Percentiles rank a stretch among this genome's conserved stretches.
Evolutionary conservation across 2,888 invertebrate genomes (phyloP).

Genomic region (Patella ulyssiponensis): DNA sequence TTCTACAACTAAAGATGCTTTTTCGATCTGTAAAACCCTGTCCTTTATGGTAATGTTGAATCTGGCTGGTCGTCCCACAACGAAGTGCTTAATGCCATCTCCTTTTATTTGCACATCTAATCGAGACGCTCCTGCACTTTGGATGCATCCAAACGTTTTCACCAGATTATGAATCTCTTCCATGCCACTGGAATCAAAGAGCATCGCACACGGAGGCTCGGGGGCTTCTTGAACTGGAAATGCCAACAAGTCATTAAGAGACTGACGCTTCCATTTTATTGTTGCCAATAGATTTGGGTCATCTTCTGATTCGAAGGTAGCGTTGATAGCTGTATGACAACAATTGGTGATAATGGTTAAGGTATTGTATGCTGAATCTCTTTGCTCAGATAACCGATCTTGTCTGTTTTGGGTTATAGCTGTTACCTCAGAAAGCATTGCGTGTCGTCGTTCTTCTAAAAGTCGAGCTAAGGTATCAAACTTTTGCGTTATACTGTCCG

Average conservation of each 20-base stretch:
- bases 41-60: slow-evolving; percentile 71
- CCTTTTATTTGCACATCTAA: slow-evolving; percentile 72
- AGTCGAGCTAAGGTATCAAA: slow-evolving; percentile 68
- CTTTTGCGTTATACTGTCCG: slow-evolving; percentile 63
- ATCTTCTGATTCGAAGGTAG: too few relatives aligned
- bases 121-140: slow-evolving; percentile 71
- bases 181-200: slow-evolving; percentile 67
- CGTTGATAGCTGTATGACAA: slow-evolving; percentile 57
- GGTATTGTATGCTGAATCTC: slow-evolving; percentile 69
- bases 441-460: slow-evolving; percentile 66
- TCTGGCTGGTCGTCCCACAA: slow-evolving; percentile 64
- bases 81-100: slow-evolving; percentile 70
- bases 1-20: slow-evolving; percentile 63
- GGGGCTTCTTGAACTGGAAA: too few relatives aligned
- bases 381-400: slow-evolving; percentile 67
- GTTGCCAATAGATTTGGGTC: too few relatives aligned
- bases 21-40: slow-evolving; percentile 53
- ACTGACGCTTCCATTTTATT: too few relatives aligned
- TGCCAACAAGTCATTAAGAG: too few relatives aligned
- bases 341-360: slow-evolving; percentile 72
- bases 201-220: background rate
- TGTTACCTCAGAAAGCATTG: slow-evolving; percentile 67
- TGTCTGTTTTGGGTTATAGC: slow-evolving; percentile 66
- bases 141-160: slow-evolving; percentile 66
- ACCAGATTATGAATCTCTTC: slow-evolving; percentile 61